Conservation (phyloP, 2,888 invertebrate genomes). For the Neoascia interrupta region DNA sequence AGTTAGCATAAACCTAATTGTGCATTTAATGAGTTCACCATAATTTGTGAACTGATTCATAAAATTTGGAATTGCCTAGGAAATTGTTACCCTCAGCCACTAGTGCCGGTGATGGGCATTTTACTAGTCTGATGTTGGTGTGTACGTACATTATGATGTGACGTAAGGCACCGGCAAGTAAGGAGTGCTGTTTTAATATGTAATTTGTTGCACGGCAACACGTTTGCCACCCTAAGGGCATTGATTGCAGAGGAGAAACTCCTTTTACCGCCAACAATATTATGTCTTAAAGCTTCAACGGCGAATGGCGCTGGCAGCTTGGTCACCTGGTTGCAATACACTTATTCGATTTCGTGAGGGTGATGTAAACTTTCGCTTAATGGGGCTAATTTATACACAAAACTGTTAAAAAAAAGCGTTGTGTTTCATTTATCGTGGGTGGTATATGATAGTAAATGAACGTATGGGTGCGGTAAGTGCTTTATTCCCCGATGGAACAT, state of each 20-base stretch:
- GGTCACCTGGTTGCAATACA: neutral
- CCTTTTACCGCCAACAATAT: too few relatives aligned
- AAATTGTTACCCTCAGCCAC: too few relatives aligned
- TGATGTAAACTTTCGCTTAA: conserved; percentile 46
- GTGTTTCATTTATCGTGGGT: conserved; percentile 34
- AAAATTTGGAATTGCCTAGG: conserved; percentile 11
- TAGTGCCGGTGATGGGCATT: too few relatives aligned
- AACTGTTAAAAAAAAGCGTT: conserved; percentile 12
- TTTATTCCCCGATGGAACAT: too few relatives aligned
- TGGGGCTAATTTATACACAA: conserved; percentile 36
- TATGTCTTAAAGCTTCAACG: too few relatives aligned
- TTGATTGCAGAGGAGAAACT: conserved; percentile 32
- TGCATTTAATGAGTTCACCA: too few relatives aligned
- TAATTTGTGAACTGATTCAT: conserved; percentile 2
- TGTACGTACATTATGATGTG: too few relatives aligned
- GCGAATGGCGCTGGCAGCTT: too few relatives aligned
- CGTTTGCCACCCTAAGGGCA: conserved; percentile 23
- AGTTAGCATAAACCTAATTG: too few relatives aligned
- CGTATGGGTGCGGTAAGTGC: conserved; percentile 26
- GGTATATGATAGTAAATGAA: conserved; percentile 28
- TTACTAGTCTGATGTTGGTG: too few relatives aligned
- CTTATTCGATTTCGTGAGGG: conserved; percentile 34
- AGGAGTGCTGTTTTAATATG: conserved; percentile 8
- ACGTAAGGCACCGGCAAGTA: neutral
- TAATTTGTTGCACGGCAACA: conserved; percentile 33